These are phyloP conservation scores for Cladorhizidae sp. DNA, from an alignment of 37 sponge, comb jelly and placozoan species.

Conservation along the genomic window DNA sequence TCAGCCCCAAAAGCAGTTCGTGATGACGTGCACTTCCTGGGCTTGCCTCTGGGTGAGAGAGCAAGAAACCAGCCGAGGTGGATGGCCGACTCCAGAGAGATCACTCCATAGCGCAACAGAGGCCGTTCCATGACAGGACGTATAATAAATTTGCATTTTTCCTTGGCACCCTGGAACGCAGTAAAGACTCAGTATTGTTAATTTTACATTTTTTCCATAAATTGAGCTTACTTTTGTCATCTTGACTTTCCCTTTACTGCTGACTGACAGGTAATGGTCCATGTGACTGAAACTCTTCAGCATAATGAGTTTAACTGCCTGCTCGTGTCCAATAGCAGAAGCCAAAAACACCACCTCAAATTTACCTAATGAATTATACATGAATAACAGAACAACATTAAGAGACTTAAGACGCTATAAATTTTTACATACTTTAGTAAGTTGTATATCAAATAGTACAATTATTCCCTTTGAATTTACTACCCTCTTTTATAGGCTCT, in stretches of 20 bases:
- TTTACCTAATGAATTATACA: slow-evolving; percentile 2
- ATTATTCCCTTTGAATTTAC: too few species aligned
- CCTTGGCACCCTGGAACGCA: background rate
- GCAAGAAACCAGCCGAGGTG: background rate
- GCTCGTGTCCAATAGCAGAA: background rate
- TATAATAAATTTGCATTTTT: background rate
- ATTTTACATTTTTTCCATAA: background rate
- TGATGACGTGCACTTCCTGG: background rate
- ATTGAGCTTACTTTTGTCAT: background rate
- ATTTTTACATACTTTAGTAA: too few species aligned
- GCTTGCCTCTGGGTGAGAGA: background rate
- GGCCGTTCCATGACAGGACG: background rate
- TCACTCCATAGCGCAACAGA: background rate
- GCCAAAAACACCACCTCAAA: slow-evolving; percentile 4
- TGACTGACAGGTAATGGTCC: slow-evolving; percentile 3
- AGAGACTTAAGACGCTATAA: too few species aligned
- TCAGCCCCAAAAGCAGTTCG: background rate
- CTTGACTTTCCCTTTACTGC: background rate
- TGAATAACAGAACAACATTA: too few species aligned
- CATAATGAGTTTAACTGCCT: background rate
- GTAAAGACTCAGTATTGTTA: too few species aligned
- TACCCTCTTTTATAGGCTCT: too few species aligned
- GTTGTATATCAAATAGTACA: too few species aligned
- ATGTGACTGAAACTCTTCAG: slow-evolving; percentile 1
- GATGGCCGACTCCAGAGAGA: slow-evolving; percentile 15